Base-by-base conservation (phyloP, 2,113 vertebrate species). In the Myrmecophaga tridactyla region DNA sequence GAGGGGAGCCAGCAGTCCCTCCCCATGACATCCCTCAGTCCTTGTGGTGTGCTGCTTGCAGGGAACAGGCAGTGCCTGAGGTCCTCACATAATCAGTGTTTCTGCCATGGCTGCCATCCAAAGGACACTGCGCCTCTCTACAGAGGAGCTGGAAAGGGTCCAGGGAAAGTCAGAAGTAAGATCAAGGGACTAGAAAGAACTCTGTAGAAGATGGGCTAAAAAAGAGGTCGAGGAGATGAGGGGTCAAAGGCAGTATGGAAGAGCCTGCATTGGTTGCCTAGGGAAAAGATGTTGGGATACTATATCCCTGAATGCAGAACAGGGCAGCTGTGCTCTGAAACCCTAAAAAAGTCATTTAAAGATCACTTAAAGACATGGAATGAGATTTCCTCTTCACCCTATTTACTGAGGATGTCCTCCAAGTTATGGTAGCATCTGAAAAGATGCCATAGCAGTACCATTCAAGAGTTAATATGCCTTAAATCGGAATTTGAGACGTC, bases 61-160 rank as follows among this genome's bases (percentile, higher is more conserved):
- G 56, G 63, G 94, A 81, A 86, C 86, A 96, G 62, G 76, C 72
- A 29, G 77, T 92, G 82, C 89, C 78, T 80, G 67, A 46, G 78
- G 77, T 90, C 77, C 34, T 72, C 78, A 89, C 51, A 70, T 48
- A 41, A 69, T 91, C 73, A 90, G 41, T 7, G 12, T 86, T 96
- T 90, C 89, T 94, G 36, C 51, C 25, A 5, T 84, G 93, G 63
- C 91, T 70, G 12, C 29, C 3, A 3, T 72, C 86, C 92, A 95
- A 58, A 76, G 89, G 73, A 92, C 82, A 83, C 43, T 27, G 43
- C 83, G 93, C 51, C 36, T 92, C 31, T 89, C 78, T 36, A 43
- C 0, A 23, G 56, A 89, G 25, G 56, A 58, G 23, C 73, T 91
- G 75, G 60, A 86, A 46, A 84, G 51, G 75, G 41, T 25, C 70